Base-by-base conservation (phyloP, 2,888 invertebrate species). In the Mesorhabditis spiculigera region DNA sequence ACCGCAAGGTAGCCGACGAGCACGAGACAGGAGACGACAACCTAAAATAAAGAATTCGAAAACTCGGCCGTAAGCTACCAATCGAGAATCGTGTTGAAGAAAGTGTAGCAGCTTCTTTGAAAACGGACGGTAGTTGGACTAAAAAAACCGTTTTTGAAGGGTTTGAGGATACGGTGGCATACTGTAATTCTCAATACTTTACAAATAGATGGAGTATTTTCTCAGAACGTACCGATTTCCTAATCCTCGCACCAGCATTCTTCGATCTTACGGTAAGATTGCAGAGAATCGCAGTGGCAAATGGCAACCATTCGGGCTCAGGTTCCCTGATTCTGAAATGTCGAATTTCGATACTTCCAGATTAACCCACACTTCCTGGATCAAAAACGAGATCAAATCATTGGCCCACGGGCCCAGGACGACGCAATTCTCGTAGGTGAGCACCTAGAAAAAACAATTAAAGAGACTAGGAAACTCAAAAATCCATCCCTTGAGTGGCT, bases 241-340 rank as follows among this genome's bases (percentile, higher is more conserved):
- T 77, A 4, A 81, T 77, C 45, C 76, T 66, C 42, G 71, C 75
- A 65, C 79, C 77, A 16, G 80, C 77, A 8, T 74, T 73, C 67
- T 84, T 84, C 8, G 82, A 81, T 4, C 81, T 68, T 13, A 77
- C 71, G 8, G 81, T 77, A 10, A 85, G 70, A 70, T 85, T 85
- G 71, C 81, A 82, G n/a, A 85, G 68, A 45, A 84, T 80, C 2
- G 82, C 80, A 41, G 82, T 77, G 67, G 81, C 82, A 63, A 78
- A 81, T 8, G 82, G 78, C 70, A 82, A 72, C 82, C 81, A 82
- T 71, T 84, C 83, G 8, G 71, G 67, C 43, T 82, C 81, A 2
- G 72, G 76, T 16, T 75, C 74, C 16, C 73, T 66, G 43, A 68
- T 61, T n/a, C 74, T 77, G 45, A 63, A 64, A 3, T 61, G n/a